A percentile compares a stretch with the other conserved stretches of the same genome.
These are phyloP conservation scores for Colaptes auratus DNA, from an alignment of 2,113 vertebrate species.

Conservation along the genomic window DNA sequence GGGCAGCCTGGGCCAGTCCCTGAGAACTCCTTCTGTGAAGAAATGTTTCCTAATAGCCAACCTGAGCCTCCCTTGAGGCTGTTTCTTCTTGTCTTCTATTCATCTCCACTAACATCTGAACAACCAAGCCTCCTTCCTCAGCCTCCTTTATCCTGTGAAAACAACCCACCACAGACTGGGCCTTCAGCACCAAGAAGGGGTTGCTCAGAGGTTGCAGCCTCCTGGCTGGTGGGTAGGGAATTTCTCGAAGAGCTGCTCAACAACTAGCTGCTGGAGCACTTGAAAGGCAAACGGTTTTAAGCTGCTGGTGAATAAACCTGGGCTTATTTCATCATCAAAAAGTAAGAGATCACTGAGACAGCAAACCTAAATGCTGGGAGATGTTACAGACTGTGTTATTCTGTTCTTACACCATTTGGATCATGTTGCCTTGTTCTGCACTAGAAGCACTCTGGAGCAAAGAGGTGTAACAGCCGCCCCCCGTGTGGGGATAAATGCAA, in stretches of 20 bases:
- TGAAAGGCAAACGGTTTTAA: background rate
- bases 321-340: background rate
- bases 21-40: no score
- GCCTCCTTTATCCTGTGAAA: background rate
- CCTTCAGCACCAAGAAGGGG: background rate
- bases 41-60: no score
- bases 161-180: background rate
- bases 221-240: background rate
- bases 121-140: background rate
- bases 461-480: background rate
- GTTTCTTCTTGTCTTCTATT: background rate
- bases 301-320: background rate
- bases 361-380: background rate
- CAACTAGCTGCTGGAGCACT: background rate
- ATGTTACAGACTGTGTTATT: background rate
- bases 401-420: background rate
- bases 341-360: background rate
- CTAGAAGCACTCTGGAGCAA: background rate
- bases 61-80: no score
- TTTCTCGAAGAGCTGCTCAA: conserved; percentile 21
- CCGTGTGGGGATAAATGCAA: conserved; percentile 17
- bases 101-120: background rate
- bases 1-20: no score
- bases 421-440: background rate
- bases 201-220: background rate